A percentile compares a stretch with the other conserved stretches of the same genome.
phyloP scores from a whole-genome alignment of 2,797 vertebrate genomes.

The Crocidura indochinensis region DNA sequence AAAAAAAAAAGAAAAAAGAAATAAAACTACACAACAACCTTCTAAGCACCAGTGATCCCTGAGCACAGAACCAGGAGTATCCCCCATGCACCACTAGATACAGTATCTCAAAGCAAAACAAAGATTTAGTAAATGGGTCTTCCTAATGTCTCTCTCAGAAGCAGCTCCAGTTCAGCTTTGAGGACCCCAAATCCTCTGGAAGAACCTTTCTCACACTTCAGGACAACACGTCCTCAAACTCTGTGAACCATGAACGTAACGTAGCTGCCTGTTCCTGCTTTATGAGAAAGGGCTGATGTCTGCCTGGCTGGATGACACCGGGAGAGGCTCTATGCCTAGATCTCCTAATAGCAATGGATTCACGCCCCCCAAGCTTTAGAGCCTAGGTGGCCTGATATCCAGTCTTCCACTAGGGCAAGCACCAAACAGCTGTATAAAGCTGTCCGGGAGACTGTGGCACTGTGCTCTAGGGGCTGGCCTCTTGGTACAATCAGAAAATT shows the following conservation, averaged over 20 bases:
- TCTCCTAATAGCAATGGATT: not conserved
- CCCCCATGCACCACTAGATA: too few species aligned
- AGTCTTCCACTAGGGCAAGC: not conserved
- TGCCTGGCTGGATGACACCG: not conserved
- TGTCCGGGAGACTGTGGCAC: not conserved
- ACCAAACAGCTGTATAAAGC: not conserved
- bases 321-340: too few species aligned
- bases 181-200: too few species aligned
- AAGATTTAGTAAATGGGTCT: too few species aligned
- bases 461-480: not conserved
- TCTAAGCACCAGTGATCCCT: too few species aligned
- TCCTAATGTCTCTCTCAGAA: too few species aligned
- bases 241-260: not conserved
- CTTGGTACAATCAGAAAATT: not conserved
- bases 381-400: not conserved
- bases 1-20: too few species aligned
- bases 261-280: not conserved
- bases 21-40: not conserved
- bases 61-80: too few species aligned
- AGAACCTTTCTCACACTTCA: too few species aligned
- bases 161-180: too few species aligned
- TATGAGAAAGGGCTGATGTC: not conserved
- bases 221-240: not conserved
- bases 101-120: too few species aligned
- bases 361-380: not conserved